phyloP scores from a whole-genome alignment of 2,888 invertebrate genomes.

The Liodrosophila aerea region DNA sequence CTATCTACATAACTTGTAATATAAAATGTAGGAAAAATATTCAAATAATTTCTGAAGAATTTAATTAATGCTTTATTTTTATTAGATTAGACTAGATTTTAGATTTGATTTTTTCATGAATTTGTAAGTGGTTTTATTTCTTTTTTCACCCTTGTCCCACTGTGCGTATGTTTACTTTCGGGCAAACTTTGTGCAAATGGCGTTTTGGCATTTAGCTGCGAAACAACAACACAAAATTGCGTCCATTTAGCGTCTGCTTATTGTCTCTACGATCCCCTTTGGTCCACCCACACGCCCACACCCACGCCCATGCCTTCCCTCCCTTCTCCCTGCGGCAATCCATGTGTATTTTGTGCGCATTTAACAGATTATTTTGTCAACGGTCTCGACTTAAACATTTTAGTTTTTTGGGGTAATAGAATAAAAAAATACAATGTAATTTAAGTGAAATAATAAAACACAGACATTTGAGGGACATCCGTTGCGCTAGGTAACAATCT shows the following conservation, averaged over 20 bases:
- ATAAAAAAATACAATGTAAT: background rate
- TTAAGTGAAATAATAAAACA: constrained; percentile 13
- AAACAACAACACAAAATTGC: constrained; percentile 41
- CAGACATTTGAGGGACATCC: constrained; percentile 41
- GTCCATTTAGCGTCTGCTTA: constrained; percentile 51
- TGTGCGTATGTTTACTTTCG: constrained; percentile 33
- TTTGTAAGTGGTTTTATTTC: background rate
- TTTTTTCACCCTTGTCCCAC: background rate
- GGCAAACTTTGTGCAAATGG: constrained; percentile 67
- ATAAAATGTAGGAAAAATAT: too few species aligned
- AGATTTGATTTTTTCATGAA: background rate
- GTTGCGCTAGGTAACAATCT: constrained; percentile 56
- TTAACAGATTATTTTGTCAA: constrained; percentile 71
- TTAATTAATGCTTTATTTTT: too few species aligned
- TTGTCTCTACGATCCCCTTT: constrained; percentile 21
- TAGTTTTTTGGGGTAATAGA: constrained; percentile 34
- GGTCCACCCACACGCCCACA: background rate
- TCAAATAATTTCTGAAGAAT: too few species aligned
- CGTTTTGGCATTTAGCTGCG: constrained; percentile 64
- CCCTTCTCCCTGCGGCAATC: constrained; percentile 1
- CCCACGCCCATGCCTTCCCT: background rate
- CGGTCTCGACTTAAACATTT: constrained; percentile 55
- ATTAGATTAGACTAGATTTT: too few species aligned
- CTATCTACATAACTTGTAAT: too few species aligned
- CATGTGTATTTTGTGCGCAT: constrained; percentile 47